Conservation (phyloP, 2,888 invertebrate species). For the Bembecia ichneumoniformis region DNA sequence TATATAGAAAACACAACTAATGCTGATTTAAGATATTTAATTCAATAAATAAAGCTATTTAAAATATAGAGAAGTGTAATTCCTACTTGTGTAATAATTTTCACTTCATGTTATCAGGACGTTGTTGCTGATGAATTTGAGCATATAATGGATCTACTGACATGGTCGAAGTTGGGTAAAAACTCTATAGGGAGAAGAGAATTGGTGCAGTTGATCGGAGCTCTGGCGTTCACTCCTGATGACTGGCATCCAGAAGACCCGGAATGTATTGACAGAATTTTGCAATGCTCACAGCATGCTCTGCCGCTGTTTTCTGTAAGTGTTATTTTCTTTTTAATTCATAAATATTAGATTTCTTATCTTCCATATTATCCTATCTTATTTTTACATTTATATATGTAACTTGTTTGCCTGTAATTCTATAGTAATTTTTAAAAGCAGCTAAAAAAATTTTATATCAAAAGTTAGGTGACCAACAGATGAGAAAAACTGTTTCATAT, state of each 20-base stretch:
- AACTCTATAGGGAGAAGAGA: constrained; percentile 89
- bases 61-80: too few relatives aligned
- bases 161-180: constrained; percentile 84
- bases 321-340: constrained; percentile 14
- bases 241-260: constrained; percentile 84
- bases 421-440: background rate
- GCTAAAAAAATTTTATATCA: too few relatives aligned
- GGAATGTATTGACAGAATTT: constrained; percentile 83
- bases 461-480: background rate
- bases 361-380: too few relatives aligned
- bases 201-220: constrained; percentile 86
- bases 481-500: background rate
- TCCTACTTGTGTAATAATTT: too few relatives aligned
- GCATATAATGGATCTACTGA: constrained; percentile 87
- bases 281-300: constrained; percentile 89
- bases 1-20: too few relatives aligned
- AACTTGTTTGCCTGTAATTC: too few relatives aligned
- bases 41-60: constrained; percentile 11
- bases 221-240: constrained; percentile 77
- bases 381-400: too few relatives aligned
- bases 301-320: constrained; percentile 91
- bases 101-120: constrained; percentile 68
- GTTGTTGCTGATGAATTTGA: constrained; percentile 94
- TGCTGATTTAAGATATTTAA: background rate
- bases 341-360: too few relatives aligned